These are phyloP conservation scores for Zaprionus obscuricornis DNA, from an alignment of 2,888 invertebrate species.

Conservation along the genomic window DNA sequence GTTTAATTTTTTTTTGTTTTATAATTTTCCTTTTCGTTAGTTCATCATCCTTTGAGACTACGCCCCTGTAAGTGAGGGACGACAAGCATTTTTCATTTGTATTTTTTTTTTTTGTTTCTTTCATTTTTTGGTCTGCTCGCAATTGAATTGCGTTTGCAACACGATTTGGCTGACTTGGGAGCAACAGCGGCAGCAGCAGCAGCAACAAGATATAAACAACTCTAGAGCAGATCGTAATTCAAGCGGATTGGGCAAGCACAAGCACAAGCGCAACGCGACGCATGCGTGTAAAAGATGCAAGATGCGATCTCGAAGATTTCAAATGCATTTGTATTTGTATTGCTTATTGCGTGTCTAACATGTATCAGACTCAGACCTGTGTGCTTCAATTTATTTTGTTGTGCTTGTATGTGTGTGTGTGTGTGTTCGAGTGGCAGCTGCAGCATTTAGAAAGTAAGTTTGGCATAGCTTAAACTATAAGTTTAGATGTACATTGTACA, in stretches of 20 bases:
- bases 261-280: constrained; percentile 31
- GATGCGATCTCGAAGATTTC: constrained; percentile 57
- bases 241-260: constrained; percentile 62
- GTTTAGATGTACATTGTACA: too few species aligned
- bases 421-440: constrained; percentile 28
- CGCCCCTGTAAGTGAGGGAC: too few species aligned
- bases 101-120: too few species aligned
- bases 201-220: constrained; percentile 5
- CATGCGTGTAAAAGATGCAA: constrained; percentile 58
- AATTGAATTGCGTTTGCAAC: constrained; percentile 66
- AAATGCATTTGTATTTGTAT: constrained; percentile 20
- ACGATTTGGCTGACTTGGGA: constrained; percentile 47
- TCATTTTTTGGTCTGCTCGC: constrained; percentile 33
- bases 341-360: neutral
- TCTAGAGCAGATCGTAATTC: constrained; percentile 53
- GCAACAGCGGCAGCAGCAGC: constrained; percentile 26
- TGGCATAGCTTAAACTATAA: constrained; percentile 18
- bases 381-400: too few species aligned
- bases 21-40: too few species aligned
- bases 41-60: too few species aligned
- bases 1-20: too few species aligned
- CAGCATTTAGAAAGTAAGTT: constrained; percentile 72
- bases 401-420: constrained; percentile 18
- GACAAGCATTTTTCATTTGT: too few species aligned
- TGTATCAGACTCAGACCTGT: too few species aligned